Conservation (phyloP, 2,888 invertebrate genomes). For the Conomelus anceps region DNA sequence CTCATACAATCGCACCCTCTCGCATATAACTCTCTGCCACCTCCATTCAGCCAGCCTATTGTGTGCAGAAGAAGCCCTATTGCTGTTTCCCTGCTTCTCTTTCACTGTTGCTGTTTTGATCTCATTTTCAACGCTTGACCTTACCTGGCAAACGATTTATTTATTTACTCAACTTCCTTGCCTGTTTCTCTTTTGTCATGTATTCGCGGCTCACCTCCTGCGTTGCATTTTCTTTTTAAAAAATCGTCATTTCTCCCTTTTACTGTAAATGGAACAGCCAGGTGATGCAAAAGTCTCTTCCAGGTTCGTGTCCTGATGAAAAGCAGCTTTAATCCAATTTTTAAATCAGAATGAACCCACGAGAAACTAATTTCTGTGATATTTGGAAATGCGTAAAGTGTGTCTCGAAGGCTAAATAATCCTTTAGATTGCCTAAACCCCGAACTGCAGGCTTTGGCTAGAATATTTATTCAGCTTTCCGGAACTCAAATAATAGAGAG, state of each 20-base stretch:
- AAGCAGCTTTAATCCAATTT: not conserved
- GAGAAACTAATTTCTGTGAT: not conserved
- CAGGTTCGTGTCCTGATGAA: not conserved
- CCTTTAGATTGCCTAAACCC: not conserved
- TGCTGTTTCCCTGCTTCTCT: not conserved
- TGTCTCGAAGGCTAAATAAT: not conserved
- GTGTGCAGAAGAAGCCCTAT: not conserved
- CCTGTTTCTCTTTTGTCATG: not conserved
- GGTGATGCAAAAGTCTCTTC: not conserved
- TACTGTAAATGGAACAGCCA: not conserved
- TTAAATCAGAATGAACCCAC: not conserved
- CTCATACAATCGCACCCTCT: not conserved
- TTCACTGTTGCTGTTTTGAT: constrained; percentile 18
- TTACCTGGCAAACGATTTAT: constrained; percentile 22
- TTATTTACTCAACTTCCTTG: constrained; percentile 20
- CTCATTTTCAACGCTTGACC: constrained; percentile 25
- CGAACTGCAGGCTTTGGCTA: not conserved
- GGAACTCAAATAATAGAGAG: not conserved
- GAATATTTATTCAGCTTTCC: not conserved
- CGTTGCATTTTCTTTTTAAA: not conserved
- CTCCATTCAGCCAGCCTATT: not conserved
- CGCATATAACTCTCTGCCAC: not conserved
- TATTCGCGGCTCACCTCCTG: not conserved
- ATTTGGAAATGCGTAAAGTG: not conserved
- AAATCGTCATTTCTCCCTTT: not conserved